Base-by-base conservation (phyloP, 30 jellyfish, hydroid and myxozoan genomes). In the Clytia hemisphaerica region DNA sequence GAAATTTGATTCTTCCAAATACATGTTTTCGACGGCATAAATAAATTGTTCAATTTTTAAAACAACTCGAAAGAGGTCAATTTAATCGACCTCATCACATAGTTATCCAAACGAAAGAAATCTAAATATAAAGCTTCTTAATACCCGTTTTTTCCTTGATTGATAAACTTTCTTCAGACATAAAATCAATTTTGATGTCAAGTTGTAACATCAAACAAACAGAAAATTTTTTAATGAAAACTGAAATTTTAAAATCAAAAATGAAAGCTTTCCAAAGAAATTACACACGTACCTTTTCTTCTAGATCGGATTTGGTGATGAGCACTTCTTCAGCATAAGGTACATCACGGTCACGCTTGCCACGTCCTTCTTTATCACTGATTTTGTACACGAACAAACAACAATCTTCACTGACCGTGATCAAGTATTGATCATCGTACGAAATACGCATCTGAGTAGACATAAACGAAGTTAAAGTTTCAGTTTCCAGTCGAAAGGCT, bases 281-380 rank as follows among this genome's bases (percentile, higher is more conserved):
- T n/a, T n/a, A n/a, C n/a, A n/a, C 32, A 45, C 79, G 18, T 59
- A 86, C 96, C 92, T 91, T 91, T 46, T 91, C 99, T 45, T 91
- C 99, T 22, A 91, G 83, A 68, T 91, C 99, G 6, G 99, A 91
- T 45, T 80, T 35, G 10, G 98, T 89, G 47, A 89, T 89, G 21
- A 89, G 83, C 31, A 89, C 76, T 76, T 89, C 98, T 59, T 89
- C 98, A 19, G 98, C 98, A 68, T 80, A 89, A 1, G 93, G 67
- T 33, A 75, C 95, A 44, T 89, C 98, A 51, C 88, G 80, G 35
- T 89, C 98, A 15, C 95, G 92, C 49, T 89, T 89, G 40, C 95
- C 98, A 6, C 95, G 73, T 7, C 98, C 98, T 55, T 89, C 98
- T 76, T 89, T 89, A 73, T 89, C 98, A 19, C 72, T 67, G 55